Evolutionary conservation across 53 echinoderm and acorn worm species (phyloP), one percentile per base, ranked within the genome.

Genomic region (Apostichopus leukothele): DNA sequence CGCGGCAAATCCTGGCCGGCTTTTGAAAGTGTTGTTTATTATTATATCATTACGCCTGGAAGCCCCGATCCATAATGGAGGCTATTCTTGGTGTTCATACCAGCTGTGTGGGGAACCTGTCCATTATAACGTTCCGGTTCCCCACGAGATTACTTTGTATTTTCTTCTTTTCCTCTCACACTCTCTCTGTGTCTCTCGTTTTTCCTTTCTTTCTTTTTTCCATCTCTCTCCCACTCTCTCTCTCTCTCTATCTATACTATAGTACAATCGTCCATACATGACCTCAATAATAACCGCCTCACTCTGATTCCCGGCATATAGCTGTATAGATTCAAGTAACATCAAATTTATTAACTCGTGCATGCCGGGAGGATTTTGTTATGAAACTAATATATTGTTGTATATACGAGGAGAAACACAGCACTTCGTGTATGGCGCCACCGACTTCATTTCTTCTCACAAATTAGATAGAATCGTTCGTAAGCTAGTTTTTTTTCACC

Each of bases 401-500:
- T 16, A 11, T 71, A 71, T 71, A 19, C 18, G 71, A 71, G 71
- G 71, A 16, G 71, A 71, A 19, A n/a, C 71, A 71, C 16, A 71
- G 20, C 23, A 59, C 81, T 54, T 81, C 81, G 81, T 81, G 81
- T 81, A 57, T 81, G 81, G 81, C 81, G 81, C 81, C 81, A 81
- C 81, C 81, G 81, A 81, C 23, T 52, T 54, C 81, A 81, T 81
- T 54, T 19, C 81, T 81, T 19, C 9, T 7, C 81, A 81, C 53
- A 59, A 59, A 59, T 81, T 57, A 21, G 22, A 59, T 23, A 59
- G 81, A 5, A 81, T 4, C 52, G 57, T 59, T 81, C 81, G 59
- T 6, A 5, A 81, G 59, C 52, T 10, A 21, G 7, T 81, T 81
- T 57, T 71, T 39, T 75, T 60, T 39, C 75, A 9, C 23, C 78